Evolutionary conservation across 2,797 vertebrate species (phyloP).

Genomic region (Peromyscus aztecus): DNA sequence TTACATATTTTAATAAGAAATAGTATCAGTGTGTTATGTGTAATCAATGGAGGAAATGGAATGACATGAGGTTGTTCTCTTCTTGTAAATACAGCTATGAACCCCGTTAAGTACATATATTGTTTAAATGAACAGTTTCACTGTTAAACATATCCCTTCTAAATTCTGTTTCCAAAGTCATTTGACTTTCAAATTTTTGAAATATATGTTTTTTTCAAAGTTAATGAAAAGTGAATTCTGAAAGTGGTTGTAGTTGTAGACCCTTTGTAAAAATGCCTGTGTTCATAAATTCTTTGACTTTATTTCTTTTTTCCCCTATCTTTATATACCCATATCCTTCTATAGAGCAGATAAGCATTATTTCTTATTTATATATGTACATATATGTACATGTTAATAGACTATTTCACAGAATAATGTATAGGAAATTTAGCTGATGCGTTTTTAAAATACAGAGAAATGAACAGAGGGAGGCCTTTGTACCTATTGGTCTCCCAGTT

Average conservation of each 20-base stretch:
- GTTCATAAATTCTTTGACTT: neutral
- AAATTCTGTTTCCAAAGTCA: conserved; percentile 15
- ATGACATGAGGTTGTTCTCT: neutral
- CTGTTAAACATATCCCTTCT: neutral
- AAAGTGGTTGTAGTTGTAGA: neutral
- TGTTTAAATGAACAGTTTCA: neutral
- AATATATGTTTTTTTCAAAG: neutral
- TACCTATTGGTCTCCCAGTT: neutral
- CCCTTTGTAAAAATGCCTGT: neutral
- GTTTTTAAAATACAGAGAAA: neutral
- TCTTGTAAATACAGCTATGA: neutral
- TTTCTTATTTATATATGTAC: neutral
- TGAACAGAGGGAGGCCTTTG: neutral
- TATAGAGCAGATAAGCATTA: neutral
- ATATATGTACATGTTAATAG: neutral
- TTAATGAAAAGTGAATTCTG: conserved; percentile 49
- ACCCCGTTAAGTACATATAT: neutral
- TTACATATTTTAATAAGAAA: conserved; percentile 42
- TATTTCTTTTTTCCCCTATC: neutral
- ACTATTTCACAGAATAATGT: neutral
- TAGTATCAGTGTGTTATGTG: conserved; percentile 29
- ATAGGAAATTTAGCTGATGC: conserved; percentile 2
- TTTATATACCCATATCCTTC: neutral
- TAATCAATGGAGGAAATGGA: neutral
- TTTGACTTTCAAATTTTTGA: neutral